Evolutionary conservation across 2,888 invertebrate genomes (phyloP).

Genomic region (Ectropis crepuscularia): DNA sequence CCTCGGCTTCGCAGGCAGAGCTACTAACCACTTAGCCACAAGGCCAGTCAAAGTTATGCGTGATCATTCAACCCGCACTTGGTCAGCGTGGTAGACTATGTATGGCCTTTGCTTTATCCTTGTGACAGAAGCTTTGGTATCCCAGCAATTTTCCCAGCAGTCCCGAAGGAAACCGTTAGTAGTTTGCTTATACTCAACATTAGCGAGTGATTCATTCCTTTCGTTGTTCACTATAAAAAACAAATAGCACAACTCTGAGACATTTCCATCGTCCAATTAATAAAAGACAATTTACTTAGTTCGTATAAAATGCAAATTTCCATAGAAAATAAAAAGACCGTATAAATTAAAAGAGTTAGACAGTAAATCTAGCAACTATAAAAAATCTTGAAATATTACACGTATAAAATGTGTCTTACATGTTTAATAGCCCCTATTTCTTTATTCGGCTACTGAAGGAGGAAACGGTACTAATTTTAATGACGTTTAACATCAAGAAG

Average conservation of each 20-base stretch:
- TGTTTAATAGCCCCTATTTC: constrained; percentile 69
- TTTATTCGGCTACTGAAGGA: constrained; percentile 72
- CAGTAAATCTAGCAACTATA: constrained; percentile 69
- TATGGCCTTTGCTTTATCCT: too few species aligned
- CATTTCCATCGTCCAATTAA: constrained; percentile 27
- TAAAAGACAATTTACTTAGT: constrained; percentile 34
- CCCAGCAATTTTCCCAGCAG: too few species aligned
- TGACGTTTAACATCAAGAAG: constrained; percentile 58
- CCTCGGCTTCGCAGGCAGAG: too few species aligned
- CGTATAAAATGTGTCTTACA: constrained; percentile 69
- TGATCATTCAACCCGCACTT: too few species aligned
- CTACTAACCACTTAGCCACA: too few species aligned
- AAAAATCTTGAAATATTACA: constrained; percentile 67
- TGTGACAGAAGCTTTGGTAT: too few species aligned
- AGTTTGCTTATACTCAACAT: too few species aligned
- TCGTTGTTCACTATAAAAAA: too few species aligned
- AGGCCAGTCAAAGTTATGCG: too few species aligned
- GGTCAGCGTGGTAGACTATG: too few species aligned
- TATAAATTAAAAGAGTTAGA: constrained; percentile 59
- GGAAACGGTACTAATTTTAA: constrained; percentile 57
- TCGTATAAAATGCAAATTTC: constrained; percentile 65
- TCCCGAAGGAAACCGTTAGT: too few species aligned
- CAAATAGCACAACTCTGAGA: neutral
- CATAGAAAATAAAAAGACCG: constrained; percentile 55
- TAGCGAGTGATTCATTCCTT: too few species aligned